Evolutionary conservation across 1,140 invertebrate genomes (phyloP).

Genomic region (Aplysia californica): DNA sequence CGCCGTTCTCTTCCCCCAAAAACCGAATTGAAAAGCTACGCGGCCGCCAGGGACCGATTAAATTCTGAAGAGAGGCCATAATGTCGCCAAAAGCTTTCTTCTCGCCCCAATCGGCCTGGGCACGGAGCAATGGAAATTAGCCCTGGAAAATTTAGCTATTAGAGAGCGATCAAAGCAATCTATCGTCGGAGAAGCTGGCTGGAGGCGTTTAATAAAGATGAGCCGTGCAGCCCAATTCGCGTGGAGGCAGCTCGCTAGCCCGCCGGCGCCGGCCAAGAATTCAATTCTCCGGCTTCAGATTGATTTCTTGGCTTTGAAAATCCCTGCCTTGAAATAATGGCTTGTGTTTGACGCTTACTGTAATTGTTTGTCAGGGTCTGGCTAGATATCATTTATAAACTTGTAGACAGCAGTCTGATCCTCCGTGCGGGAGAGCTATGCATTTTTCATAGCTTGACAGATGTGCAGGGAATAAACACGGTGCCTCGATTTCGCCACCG

Average conservation of each 20-base stretch:
- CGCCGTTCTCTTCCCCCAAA: neutral
- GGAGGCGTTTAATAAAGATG: constrained; percentile 25
- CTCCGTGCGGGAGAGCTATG: no score
- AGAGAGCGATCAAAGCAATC: constrained; percentile 28
- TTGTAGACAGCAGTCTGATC: no score
- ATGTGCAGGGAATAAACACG: no score
- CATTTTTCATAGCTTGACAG: no score
- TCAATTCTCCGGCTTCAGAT: constrained; percentile 14
- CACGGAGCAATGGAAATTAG: constrained; percentile 24
- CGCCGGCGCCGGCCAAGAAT: neutral
- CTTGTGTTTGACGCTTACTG: neutral
- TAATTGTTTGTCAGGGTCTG: constrained; percentile 20
- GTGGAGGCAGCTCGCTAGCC: neutral
- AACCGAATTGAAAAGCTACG: constrained; percentile 10
- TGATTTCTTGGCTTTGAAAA: constrained; percentile 19
- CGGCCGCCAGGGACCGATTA: constrained; percentile 15
- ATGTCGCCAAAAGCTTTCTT: constrained; percentile 17
- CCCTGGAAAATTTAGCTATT: constrained; percentile 25
- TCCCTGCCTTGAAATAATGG: constrained; percentile 19
- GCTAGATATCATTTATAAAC: constrained; percentile 3
- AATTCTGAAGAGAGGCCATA: constrained; percentile 13
- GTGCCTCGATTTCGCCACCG: neutral
- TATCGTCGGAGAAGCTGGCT: constrained; percentile 6
- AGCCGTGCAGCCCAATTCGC: neutral
- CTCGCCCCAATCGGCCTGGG: neutral